phyloP scores from a whole-genome alignment of 2,888 invertebrate genomes.

The Mythimna loreyi region DNA sequence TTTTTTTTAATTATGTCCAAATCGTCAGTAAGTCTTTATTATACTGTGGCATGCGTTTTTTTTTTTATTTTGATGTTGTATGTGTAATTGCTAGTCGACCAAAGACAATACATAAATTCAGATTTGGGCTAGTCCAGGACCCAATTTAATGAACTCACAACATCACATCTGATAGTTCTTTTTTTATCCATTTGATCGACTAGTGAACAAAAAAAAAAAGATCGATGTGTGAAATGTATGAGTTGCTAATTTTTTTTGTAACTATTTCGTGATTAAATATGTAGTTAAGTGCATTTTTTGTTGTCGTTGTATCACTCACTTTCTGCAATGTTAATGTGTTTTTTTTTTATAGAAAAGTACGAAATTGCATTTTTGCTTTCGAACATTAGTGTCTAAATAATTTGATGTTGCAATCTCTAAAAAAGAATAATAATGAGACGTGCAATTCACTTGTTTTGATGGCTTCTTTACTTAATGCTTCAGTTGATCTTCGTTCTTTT shows the following conservation, averaged over 20 bases:
- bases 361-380: conserved; percentile 12
- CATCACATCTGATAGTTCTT: not conserved
- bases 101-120: not conserved
- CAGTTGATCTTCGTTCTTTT: not conserved
- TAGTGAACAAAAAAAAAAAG: conserved; percentile 3
- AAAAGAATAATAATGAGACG: conserved; percentile 27
- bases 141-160: not conserved
- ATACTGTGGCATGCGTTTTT: conserved; percentile 23
- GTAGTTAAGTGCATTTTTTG: conserved; percentile 24
- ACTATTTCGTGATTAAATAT: conserved; percentile 8
- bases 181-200: conserved; percentile 11
- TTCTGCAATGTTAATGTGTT: conserved; percentile 36
- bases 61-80: conserved; percentile 32
- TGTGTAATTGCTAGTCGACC: conserved; percentile 16
- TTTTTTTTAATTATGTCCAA: too few species aligned
- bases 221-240: conserved; percentile 17
- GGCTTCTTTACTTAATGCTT: conserved; percentile 14
- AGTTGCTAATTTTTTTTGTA: conserved; percentile 3
- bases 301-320: conserved; percentile 8
- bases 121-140: not conserved
- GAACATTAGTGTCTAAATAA: conserved; percentile 17
- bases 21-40: too few species aligned
- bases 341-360: conserved; percentile 28
- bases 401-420: conserved; percentile 14
- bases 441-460: conserved; percentile 24